Base-by-base conservation (phyloP, 2,888 invertebrate genomes). In the Agonum fuliginosum region DNA sequence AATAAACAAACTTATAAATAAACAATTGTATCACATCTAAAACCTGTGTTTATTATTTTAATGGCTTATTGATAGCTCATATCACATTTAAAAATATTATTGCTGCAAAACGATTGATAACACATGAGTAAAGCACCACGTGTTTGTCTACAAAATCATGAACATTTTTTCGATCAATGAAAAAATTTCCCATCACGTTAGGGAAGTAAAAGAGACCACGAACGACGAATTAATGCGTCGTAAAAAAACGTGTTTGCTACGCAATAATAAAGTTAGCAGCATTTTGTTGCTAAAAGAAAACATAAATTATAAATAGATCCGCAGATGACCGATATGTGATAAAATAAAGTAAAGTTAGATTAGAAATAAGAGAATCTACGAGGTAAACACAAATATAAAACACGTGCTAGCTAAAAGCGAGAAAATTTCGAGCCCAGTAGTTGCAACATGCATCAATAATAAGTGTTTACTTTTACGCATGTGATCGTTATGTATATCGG, bases 391-490 rank as follows among this genome's bases (percentile, higher is more conserved):
- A 73, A 75, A 67, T 75, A 75, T 75, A 67, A 75, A 75, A 67
- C 75, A 75, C 75, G 75, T 75, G 75, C 67, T 62, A 17, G 62
- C 62, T 67, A 48, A 37, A 67, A 37, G 67, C 75, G 54, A 65
- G 75, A 75, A 75, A 75, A 75, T 75, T 34, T 67, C 34, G 51
- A 54, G 74, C 65, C 20, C 41, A 58, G 75, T 14, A 67, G 65
- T 75, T 74, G 27, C 74, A 74, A 51, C 67, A 75, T 67, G 75
- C 65, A 75, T 75, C 75, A 75, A 75, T 75, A 75, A 75, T 67
- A 75, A 22, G 51, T 75, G 67, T 75, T 67, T 67, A 67, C 65
- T 75, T 65, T 46, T 65, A 34, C 30, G 22, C 19, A 19, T 43
- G 51, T 8, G 10, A 10, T 5, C 65, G 6, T 37, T 75, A 75